Percentiles rank a stretch among this genome's conserved stretches.
phyloP scores from a whole-genome alignment of 2,113 vertebrate genomes.

The Clupea harengus region DNA sequence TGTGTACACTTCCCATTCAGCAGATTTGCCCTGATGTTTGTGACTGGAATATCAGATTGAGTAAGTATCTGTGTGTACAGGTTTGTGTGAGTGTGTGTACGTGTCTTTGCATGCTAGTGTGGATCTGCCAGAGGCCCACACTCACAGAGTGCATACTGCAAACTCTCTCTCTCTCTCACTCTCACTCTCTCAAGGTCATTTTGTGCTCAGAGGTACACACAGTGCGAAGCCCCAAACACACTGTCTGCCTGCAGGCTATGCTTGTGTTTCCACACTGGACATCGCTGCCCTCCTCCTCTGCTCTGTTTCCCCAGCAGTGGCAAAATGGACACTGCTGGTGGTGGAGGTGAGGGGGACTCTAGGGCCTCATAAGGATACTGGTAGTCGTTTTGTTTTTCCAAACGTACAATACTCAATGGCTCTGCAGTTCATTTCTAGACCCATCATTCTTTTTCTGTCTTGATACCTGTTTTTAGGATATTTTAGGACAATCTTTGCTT shows the following conservation, averaged over 20 bases:
- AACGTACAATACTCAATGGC: too few relatives aligned
- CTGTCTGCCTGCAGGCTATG: background rate
- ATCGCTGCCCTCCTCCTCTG: background rate
- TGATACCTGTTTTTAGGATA: background rate
- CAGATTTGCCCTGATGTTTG: too few relatives aligned
- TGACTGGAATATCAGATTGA: too few relatives aligned
- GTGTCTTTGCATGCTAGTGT: background rate
- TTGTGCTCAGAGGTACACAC: background rate
- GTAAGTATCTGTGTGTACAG: too few relatives aligned
- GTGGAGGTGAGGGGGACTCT: too few relatives aligned
- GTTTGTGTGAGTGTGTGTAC: background rate
- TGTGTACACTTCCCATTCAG: too few relatives aligned
- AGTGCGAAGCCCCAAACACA: background rate
- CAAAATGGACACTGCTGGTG: background rate
- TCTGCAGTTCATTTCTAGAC: background rate
- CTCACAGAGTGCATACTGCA: background rate
- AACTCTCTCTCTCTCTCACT: background rate
- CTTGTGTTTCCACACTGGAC: background rate
- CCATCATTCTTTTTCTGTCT: background rate
- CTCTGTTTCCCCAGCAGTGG: background rate
- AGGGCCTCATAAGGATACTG: too few relatives aligned
- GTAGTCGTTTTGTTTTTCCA: too few relatives aligned
- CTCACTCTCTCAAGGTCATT: slow-evolving; percentile 16
- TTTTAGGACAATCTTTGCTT: background rate
- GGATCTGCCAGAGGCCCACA: too few relatives aligned